These are phyloP conservation scores for Plestiodon gilberti DNA, from an alignment of 2,113 vertebrate species.

Conservation along the genomic window DNA sequence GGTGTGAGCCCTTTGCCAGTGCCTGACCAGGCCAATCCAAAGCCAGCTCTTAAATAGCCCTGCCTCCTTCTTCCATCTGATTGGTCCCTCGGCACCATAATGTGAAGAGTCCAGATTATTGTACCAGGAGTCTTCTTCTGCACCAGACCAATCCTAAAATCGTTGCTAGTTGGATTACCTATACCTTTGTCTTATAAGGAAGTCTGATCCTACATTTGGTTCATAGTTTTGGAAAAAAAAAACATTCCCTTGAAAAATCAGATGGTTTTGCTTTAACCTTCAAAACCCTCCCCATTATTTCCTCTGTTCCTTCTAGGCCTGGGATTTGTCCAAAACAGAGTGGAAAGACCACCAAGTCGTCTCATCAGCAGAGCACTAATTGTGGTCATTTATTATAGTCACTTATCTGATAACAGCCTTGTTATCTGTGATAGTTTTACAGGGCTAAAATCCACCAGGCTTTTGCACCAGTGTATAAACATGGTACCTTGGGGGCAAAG, in stretches of 20 bases:
- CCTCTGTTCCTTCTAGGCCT: constrained; percentile 67
- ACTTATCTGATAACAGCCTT: constrained; percentile 89
- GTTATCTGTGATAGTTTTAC: constrained; percentile 86
- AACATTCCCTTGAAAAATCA: constrained; percentile 33
- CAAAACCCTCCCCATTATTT: constrained; percentile 11
- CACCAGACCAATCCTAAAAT: neutral
- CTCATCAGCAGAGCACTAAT: constrained; percentile 83
- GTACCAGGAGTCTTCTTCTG: neutral
- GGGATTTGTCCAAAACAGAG: constrained; percentile 75
- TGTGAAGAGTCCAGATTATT: neutral
- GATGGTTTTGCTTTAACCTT: constrained; percentile 59
- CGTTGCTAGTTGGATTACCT: constrained; percentile 2
- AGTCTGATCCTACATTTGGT: constrained; percentile 24
- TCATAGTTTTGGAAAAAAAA: constrained; percentile 40
- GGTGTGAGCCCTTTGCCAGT: neutral
- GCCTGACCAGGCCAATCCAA: neutral
- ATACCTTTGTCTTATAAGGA: constrained; percentile 31
- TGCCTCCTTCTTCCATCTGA: neutral
- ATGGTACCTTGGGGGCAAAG: constrained; percentile 77
- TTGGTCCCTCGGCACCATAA: neutral
- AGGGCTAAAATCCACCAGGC: constrained; percentile 84
- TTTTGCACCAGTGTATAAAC: constrained; percentile 78
- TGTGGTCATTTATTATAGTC: constrained; percentile 86
- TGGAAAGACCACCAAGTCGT: constrained; percentile 84
- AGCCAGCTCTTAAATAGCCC: neutral